A percentile compares a stretch with the other conserved stretches of the same genome.
Evolutionary conservation across 2,888 invertebrate genomes (phyloP).

Genomic region (Antheraea yamamai): DNA sequence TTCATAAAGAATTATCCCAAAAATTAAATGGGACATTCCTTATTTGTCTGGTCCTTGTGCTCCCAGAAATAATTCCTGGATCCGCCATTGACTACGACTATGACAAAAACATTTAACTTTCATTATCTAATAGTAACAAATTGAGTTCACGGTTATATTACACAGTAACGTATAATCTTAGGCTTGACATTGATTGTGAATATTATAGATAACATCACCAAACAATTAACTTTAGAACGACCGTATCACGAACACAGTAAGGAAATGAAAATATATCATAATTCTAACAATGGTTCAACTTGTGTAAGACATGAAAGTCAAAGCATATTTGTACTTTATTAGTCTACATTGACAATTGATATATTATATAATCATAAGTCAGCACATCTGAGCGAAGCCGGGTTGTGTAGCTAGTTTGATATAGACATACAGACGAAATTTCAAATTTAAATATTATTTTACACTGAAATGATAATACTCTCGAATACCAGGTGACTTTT

Average conservation of each 20-base stretch:
- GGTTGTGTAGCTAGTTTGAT: too few relatives aligned
- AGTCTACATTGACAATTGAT: background rate
- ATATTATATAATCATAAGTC: too few relatives aligned
- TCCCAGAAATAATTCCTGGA: too few relatives aligned
- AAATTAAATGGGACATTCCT: too few relatives aligned
- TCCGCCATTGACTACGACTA: background rate
- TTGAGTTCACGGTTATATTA: slow-evolving; percentile 5
- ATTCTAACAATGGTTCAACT: background rate
- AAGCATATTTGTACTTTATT: background rate
- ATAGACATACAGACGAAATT: background rate
- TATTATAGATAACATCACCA: background rate
- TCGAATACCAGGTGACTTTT: too few relatives aligned
- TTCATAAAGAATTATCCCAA: too few relatives aligned
- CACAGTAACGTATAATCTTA: background rate
- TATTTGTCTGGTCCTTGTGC: too few relatives aligned
- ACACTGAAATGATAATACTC: slow-evolving; percentile 2
- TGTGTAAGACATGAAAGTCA: background rate
- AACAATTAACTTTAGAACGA: background rate
- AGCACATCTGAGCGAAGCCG: too few relatives aligned
- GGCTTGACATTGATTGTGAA: background rate
- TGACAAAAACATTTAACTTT: background rate
- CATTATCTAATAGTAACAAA: background rate
- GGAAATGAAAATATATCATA: background rate
- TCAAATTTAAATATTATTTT: background rate
- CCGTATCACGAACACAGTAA: background rate